A percentile compares a stretch with the other conserved stretches of the same genome.
Conservation (phyloP, 1,140 invertebrate species). For the Atta colombica region DNA sequence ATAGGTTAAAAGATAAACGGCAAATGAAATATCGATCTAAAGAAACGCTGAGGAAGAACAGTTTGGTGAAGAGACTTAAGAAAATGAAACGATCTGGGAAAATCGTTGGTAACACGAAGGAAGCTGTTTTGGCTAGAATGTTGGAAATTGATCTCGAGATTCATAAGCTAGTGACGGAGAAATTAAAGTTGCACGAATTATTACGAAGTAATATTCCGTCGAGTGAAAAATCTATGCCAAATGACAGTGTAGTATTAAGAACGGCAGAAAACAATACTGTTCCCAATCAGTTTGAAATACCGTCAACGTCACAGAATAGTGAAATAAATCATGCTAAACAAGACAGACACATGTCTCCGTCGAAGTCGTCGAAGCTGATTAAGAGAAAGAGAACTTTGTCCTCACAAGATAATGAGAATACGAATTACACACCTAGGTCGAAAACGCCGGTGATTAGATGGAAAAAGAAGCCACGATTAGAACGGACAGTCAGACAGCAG, state of each 20-base stretch:
- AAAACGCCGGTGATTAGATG: constrained; percentile 35
- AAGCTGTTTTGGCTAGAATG: constrained; percentile 81
- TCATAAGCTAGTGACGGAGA: constrained; percentile 83
- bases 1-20: constrained; percentile 27
- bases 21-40: constrained; percentile 12
- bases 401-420: constrained; percentile 33
- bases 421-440: not conserved
- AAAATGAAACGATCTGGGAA: not conserved
- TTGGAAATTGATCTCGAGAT: constrained; percentile 84
- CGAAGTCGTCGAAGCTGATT: not conserved
- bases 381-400: not conserved
- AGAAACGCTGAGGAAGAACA: not conserved
- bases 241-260: not conserved
- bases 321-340: not conserved
- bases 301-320: constrained; percentile 39
- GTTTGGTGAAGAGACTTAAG: not conserved
- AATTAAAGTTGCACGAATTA: constrained; percentile 81
- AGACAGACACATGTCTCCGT: not conserved
- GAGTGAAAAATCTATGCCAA: not conserved
- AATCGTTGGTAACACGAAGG: not conserved
- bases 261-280: not conserved
- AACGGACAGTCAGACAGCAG: not conserved
- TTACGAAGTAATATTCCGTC: constrained; percentile 71
- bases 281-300: not conserved
- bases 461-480: constrained; percentile 44